phyloP scores from a whole-genome alignment of 2,797 vertebrate species.

The Brachyrhaphis roseni region DNA sequence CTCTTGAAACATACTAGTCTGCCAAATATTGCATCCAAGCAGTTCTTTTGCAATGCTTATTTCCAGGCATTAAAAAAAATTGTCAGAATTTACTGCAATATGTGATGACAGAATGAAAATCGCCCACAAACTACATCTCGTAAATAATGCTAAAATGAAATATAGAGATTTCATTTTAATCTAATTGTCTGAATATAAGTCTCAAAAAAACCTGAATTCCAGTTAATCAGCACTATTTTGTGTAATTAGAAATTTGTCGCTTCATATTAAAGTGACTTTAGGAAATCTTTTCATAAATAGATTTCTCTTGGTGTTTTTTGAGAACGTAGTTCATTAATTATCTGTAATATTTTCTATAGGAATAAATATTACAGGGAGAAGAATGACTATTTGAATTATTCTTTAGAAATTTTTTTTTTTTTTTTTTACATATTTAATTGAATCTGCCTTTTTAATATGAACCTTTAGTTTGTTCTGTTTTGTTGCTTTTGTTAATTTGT shows the following conservation, averaged over 20 bases:
- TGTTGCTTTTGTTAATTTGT: background rate
- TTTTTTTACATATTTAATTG: background rate
- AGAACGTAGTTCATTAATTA: background rate
- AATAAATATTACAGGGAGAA: background rate
- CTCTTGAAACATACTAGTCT: background rate
- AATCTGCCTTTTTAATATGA: background rate
- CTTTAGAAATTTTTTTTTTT: background rate
- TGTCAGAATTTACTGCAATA: background rate
- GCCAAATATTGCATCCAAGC: background rate
- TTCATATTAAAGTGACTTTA: no score
- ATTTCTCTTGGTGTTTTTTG: no score
- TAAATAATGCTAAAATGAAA: no score
- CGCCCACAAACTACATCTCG: no score
- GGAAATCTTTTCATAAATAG: no score
- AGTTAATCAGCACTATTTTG: no score
- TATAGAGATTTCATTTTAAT: no score
- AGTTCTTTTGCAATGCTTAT: background rate
- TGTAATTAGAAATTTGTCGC: no score
- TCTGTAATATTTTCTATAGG: background rate
- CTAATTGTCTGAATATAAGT: no score
- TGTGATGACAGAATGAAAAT: background rate
- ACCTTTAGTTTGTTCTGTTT: background rate
- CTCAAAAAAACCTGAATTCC: no score
- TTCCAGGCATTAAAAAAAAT: background rate
- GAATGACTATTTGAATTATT: background rate